Percentiles rank a stretch among this genome's conserved stretches.
phyloP scores from a whole-genome alignment of 2,888 invertebrate species.

The Seira musarum region DNA sequence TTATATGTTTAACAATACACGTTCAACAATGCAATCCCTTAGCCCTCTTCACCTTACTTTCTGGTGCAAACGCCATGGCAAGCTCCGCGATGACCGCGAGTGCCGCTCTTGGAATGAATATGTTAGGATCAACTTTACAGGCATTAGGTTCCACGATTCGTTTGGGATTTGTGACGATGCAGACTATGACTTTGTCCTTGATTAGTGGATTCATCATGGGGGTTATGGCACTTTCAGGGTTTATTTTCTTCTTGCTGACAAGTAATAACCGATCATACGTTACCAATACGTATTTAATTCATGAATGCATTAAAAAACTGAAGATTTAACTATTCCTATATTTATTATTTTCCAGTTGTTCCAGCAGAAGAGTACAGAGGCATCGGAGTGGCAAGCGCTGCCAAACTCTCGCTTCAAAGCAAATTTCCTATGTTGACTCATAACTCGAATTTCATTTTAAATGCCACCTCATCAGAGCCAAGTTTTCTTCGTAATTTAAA shows the following conservation, averaged over 20 bases:
- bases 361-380: constrained; percentile 42
- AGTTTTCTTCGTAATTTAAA: background rate
- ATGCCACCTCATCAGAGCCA: background rate
- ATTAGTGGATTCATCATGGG: constrained; percentile 56
- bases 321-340: background rate
- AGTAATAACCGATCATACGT: too few species aligned
- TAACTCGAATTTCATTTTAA: background rate
- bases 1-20: constrained; percentile 18
- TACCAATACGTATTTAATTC: background rate
- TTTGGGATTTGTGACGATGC: constrained; percentile 29
- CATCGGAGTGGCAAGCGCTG: background rate
- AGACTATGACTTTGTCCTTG: constrained; percentile 34
- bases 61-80: constrained; percentile 2
- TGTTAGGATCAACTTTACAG: background rate
- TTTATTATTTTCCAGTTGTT: constrained; percentile 32
- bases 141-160: background rate
- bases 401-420: background rate
- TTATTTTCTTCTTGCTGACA: constrained; percentile 52
- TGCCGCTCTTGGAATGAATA: constrained; percentile 8
- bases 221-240: constrained; percentile 33
- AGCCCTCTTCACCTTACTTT: background rate
- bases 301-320: too few species aligned
- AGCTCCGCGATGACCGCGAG: constrained; percentile 7
- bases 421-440: background rate
- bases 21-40: constrained; percentile 45